Percentiles rank a stretch among this genome's conserved stretches.
Conservation (phyloP, 2,113 vertebrate genomes). For the Hippocampus abdominalis region DNA sequence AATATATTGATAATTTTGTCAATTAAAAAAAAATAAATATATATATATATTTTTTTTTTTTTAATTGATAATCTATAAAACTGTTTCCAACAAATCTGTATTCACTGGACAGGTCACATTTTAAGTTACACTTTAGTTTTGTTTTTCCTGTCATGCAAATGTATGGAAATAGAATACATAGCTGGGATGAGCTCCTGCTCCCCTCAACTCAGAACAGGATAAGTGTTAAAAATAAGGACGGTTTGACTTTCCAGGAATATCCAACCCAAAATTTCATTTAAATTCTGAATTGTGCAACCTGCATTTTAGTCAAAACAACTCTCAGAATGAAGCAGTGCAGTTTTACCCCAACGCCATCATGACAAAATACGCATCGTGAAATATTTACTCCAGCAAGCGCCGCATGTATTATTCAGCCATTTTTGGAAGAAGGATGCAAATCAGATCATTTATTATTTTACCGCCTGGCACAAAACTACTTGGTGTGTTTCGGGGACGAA, state of each 20-base stretch:
- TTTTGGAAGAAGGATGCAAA: constrained; percentile 15
- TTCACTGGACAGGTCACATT: too few relatives aligned
- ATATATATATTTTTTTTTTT: too few relatives aligned
- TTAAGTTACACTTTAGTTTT: too few relatives aligned
- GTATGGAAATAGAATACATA: not conserved
- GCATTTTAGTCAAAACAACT: not conserved
- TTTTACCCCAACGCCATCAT: not conserved
- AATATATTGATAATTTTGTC: too few relatives aligned
- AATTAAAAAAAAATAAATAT: too few relatives aligned
- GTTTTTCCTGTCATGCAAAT: not conserved
- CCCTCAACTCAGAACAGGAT: too few relatives aligned
- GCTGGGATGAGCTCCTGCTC: too few relatives aligned
- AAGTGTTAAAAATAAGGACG: too few relatives aligned
- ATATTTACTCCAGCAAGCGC: constrained; percentile 25
- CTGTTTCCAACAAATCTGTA: too few relatives aligned
- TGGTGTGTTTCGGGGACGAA: constrained; percentile 5
- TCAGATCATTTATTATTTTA: constrained; percentile 31
- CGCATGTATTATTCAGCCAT: constrained; percentile 29
- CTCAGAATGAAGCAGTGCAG: not conserved
- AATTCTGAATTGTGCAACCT: not conserved
- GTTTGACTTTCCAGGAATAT: not conserved
- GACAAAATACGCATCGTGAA: constrained; percentile 26
- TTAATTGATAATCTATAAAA: too few relatives aligned
- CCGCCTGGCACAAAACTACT: constrained; percentile 17
- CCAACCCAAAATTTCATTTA: not conserved